Evolutionary conservation across 64 coral and sea anemone species (phyloP).

Genomic region (Stichodactyla mertensii): DNA sequence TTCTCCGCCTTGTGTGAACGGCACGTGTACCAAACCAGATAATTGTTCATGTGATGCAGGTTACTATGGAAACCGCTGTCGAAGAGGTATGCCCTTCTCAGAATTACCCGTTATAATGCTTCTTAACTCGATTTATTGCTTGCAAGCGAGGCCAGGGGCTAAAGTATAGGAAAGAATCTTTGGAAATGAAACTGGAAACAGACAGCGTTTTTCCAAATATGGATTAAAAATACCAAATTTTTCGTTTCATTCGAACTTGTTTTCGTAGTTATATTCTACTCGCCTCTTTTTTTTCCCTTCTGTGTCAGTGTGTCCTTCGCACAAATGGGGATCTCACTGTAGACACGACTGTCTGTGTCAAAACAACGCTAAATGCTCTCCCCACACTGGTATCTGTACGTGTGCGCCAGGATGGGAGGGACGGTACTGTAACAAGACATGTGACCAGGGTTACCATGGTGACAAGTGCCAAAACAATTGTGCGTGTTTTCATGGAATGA

Average conservation of each 20-base stretch:
- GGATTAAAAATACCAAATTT: background rate
- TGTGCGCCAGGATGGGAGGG: constrained; percentile 77
- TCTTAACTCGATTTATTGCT: background rate
- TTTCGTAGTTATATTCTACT: background rate
- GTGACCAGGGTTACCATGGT: constrained; percentile 75
- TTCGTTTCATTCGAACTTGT: background rate
- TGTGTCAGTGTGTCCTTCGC: constrained; percentile 60
- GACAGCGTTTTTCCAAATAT: too few species aligned
- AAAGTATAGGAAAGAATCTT: too few species aligned
- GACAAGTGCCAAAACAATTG: constrained; percentile 51
- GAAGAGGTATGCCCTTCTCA: background rate
- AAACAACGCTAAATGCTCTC: constrained; percentile 70
- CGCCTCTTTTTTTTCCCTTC: background rate
- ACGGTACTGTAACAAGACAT: constrained; percentile 47
- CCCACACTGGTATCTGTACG: constrained; percentile 48
- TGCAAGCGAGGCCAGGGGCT: too few species aligned
- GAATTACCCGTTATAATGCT: background rate
- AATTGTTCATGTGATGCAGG: background rate
- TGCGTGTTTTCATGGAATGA: constrained; percentile 48
- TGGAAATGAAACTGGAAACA: too few species aligned
- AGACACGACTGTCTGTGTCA: constrained; percentile 49
- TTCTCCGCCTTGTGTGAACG: background rate
- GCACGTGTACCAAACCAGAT: constrained; percentile 7
- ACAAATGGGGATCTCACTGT: constrained; percentile 72
- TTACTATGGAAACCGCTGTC: background rate